A percentile compares a stretch with the other conserved stretches of the same genome.
phyloP scores from a whole-genome alignment of 1,140 invertebrate genomes.

The Dolichoris vasculosae region DNA sequence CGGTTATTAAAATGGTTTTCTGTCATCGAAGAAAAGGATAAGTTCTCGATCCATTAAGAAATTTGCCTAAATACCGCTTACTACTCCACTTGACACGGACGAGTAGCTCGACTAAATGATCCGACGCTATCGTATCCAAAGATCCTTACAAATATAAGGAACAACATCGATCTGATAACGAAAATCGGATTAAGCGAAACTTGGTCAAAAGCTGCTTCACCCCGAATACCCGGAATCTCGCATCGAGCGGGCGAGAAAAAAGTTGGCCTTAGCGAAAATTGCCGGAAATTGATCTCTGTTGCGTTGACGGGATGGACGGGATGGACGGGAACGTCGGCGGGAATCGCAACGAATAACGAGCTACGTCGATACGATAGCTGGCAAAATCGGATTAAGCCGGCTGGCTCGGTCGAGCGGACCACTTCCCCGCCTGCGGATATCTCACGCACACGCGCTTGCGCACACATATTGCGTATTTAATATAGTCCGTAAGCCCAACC shows the following conservation, averaged over 20 bases:
- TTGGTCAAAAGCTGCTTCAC: not conserved
- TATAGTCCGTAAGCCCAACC: constrained; percentile 53
- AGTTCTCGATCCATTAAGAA: constrained; percentile 31
- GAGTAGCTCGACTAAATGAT: constrained; percentile 31
- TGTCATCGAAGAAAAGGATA: constrained; percentile 20
- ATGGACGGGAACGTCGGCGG: not conserved
- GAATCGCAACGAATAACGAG: constrained; percentile 38
- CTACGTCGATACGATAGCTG: not conserved
- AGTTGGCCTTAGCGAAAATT: not conserved
- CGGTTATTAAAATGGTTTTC: constrained; percentile 31
- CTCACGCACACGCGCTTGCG: constrained; percentile 2
- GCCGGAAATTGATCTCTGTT: not conserved
- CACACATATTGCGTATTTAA: constrained; percentile 50
- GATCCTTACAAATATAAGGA: constrained; percentile 23
- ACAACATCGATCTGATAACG: constrained; percentile 32
- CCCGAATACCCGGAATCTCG: not conserved
- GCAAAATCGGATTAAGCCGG: constrained; percentile 54
- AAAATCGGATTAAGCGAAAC: constrained; percentile 27
- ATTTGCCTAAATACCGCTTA: constrained; percentile 39
- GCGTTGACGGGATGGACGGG: not conserved
- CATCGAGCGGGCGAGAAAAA: not conserved
- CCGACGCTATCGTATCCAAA: not conserved
- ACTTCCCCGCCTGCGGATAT: too few species aligned
- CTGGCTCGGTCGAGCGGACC: constrained; percentile 32
- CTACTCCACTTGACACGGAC: constrained; percentile 39